Percentiles rank a stretch among this genome's conserved stretches.
These are phyloP conservation scores for Drosophila asahinai DNA, from an alignment of 1,140 invertebrate genomes.

Conservation along the genomic window DNA sequence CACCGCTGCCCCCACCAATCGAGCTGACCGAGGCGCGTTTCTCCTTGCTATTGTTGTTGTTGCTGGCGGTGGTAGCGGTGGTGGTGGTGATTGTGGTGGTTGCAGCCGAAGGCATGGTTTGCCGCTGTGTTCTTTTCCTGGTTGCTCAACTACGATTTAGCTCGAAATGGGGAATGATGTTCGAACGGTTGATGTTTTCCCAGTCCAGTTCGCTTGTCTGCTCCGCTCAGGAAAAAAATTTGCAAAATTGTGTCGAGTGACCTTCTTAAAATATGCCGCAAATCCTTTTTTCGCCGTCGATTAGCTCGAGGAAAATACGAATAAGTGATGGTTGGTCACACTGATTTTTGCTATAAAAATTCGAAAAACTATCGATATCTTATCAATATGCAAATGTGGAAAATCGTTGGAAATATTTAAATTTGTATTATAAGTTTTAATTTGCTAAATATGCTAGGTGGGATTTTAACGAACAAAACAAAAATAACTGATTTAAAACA, in stretches of 20 bases:
- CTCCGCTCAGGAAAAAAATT: constrained; percentile 62
- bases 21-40: constrained; percentile 82
- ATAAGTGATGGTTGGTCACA: not conserved
- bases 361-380: not conserved
- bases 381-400: no score
- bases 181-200: constrained; percentile 64
- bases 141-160: constrained; percentile 69
- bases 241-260: constrained; percentile 8
- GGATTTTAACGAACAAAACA: not conserved
- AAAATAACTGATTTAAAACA: not conserved
- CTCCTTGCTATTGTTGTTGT: constrained; percentile 78
- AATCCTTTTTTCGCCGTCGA: not conserved
- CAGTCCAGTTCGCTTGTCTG: constrained; percentile 58
- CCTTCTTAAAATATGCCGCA: not conserved
- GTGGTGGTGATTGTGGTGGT: constrained; percentile 74
- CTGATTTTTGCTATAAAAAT: not conserved
- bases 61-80: constrained; percentile 56
- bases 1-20: constrained; percentile 66
- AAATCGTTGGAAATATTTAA: no score
- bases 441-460: no score
- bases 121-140: constrained; percentile 72
- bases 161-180: constrained; percentile 76
- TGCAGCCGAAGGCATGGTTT: constrained; percentile 84
- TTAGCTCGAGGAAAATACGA: not conserved
- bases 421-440: no score